Percentiles rank a stretch among this genome's conserved stretches.
Evolutionary conservation across 2,888 invertebrate species (phyloP).

Genomic region (Euspilapteryx auroguttella): DNA sequence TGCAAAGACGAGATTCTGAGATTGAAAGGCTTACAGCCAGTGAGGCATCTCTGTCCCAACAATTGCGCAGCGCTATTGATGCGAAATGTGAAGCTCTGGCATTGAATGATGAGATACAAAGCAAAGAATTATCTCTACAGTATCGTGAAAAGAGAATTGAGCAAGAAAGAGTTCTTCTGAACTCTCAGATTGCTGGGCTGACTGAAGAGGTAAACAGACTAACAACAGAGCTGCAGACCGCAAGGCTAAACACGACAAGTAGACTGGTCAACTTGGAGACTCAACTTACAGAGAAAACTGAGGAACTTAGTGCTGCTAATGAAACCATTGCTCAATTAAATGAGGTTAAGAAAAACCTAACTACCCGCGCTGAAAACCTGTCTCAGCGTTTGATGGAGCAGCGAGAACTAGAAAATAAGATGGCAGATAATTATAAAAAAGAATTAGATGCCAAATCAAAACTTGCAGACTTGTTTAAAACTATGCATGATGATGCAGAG

Average conservation of each 20-base stretch:
- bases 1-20: conserved; percentile 73
- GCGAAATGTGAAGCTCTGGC: conserved; percentile 84
- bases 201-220: conserved; percentile 78
- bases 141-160: conserved; percentile 83
- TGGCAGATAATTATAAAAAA: conserved; percentile 73
- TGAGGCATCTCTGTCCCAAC: conserved; percentile 68
- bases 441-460: conserved; percentile 86
- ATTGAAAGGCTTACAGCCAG: conserved; percentile 73
- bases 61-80: conserved; percentile 73
- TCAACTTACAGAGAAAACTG: conserved; percentile 74
- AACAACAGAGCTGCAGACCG: conserved; percentile 75
- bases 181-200: conserved; percentile 77
- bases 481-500: conserved; percentile 76
- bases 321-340: conserved; percentile 69
- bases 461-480: conserved; percentile 82
- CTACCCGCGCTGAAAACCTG: conserved; percentile 68
- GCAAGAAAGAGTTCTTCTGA: conserved; percentile 75
- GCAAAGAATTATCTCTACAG: conserved; percentile 76
- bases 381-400: conserved; percentile 72
- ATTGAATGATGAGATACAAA: conserved; percentile 77
- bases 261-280: conserved; percentile 72
- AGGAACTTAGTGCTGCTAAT: conserved; percentile 75
- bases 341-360: conserved; percentile 70
- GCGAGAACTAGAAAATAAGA: conserved; percentile 72
- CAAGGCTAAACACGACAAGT: conserved; percentile 69